A percentile compares a stretch with the other conserved stretches of the same genome.
Conservation (phyloP, 2,888 invertebrate species). For the Trachelus iudaicus region DNA sequence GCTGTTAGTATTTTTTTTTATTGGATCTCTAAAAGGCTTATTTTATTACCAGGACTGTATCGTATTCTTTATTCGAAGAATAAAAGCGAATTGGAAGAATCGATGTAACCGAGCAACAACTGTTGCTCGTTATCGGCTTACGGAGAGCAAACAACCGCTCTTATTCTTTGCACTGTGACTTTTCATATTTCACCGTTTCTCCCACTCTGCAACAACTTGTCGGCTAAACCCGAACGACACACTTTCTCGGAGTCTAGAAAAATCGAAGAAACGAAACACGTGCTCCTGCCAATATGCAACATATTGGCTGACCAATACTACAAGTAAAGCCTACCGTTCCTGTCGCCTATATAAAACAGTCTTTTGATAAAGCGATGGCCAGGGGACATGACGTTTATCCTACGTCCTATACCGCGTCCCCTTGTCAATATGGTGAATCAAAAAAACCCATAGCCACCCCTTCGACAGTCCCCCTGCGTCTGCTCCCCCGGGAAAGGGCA, state of each 20-base stretch:
- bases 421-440: neutral
- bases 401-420: conserved; percentile 45
- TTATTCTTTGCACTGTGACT: neutral
- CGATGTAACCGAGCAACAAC: conserved; percentile 33
- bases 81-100: conserved; percentile 6
- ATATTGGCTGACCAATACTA: conserved; percentile 52
- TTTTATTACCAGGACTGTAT: neutral
- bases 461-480: conserved; percentile 13
- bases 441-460: too few species aligned
- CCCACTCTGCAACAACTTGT: conserved; percentile 12
- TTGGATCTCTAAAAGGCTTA: neutral
- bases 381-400: conserved; percentile 45
- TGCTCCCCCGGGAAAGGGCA: neutral
- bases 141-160: conserved; percentile 24
- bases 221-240: neutral
- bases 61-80: neutral
- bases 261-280: conserved; percentile 18
- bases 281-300: conserved; percentile 39
- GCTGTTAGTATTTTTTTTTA: neutral
- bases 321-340: conserved; percentile 22
- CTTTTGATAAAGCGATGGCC: conserved; percentile 47
- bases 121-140: conserved; percentile 38
- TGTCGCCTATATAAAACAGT: conserved; percentile 40
- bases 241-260: conserved; percentile 4
- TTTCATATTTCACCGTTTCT: conserved; percentile 13